Evolutionary conservation across 2,797 vertebrate species (phyloP).

Genomic region (Melanotaenia nigrans): DNA sequence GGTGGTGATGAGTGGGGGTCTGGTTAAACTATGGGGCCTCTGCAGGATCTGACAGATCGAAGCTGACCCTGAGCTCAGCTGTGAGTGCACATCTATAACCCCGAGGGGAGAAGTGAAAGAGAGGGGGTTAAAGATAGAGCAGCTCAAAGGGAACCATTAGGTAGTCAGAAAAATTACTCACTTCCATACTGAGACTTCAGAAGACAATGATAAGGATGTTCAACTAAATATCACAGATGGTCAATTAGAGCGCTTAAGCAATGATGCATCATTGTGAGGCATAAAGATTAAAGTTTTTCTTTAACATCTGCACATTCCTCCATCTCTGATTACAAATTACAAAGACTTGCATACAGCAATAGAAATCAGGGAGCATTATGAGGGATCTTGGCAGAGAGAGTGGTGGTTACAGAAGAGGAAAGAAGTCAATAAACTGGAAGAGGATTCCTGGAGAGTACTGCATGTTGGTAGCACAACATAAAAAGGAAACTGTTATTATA

Average conservation of each 20-base stretch:
- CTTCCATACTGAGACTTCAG: constrained; percentile 20
- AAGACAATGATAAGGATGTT: constrained; percentile 7
- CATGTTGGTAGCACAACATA: not conserved
- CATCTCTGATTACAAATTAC: constrained; percentile 58
- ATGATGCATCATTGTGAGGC: constrained; percentile 29
- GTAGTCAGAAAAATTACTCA: constrained; percentile 15
- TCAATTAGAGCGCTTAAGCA: constrained; percentile 19
- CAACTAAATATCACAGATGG: constrained; percentile 13
- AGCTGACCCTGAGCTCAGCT: constrained; percentile 46
- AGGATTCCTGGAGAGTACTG: not conserved
- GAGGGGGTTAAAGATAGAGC: constrained; percentile 32
- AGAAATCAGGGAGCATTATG: constrained; percentile 44
- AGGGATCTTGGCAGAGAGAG: constrained; percentile 26
- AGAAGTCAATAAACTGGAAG: constrained; percentile 19
- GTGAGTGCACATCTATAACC: constrained; percentile 57
- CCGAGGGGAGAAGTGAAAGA: constrained; percentile 23
- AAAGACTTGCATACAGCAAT: constrained; percentile 52
- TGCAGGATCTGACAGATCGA: constrained; percentile 42
- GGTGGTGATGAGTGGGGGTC: constrained; percentile 18
- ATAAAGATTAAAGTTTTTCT: constrained; percentile 36
- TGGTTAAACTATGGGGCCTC: constrained; percentile 39
- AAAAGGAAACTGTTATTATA: not conserved
- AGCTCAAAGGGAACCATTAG: constrained; percentile 28
- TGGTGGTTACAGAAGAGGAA: constrained; percentile 25
- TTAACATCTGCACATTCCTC: constrained; percentile 47